Evolutionary conservation across 1,140 invertebrate genomes (phyloP).

Genomic region (Ips typographus): DNA sequence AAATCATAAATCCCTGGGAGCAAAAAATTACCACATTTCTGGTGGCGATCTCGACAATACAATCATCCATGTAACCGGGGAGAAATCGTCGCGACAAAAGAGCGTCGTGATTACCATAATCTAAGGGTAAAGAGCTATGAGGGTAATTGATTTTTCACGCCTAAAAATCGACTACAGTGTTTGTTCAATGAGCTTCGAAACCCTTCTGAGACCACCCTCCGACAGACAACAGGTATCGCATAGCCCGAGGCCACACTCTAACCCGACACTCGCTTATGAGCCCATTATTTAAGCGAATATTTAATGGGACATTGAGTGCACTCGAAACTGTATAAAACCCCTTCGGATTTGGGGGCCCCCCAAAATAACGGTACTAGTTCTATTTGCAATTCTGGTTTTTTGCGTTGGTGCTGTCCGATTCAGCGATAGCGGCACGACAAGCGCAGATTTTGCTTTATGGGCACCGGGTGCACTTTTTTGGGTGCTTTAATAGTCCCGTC

Average conservation of each 20-base stretch:
- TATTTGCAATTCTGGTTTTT: slow-evolving; percentile 21
- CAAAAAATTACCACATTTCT: neutral
- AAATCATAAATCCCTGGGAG: neutral
- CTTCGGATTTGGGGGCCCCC: slow-evolving; percentile 13
- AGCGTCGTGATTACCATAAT: slow-evolving; percentile 14
- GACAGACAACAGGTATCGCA: slow-evolving; percentile 35
- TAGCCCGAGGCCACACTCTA: slow-evolving; percentile 32
- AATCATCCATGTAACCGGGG: neutral
- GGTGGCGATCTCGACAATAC: slow-evolving; percentile 2
- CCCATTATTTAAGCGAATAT: slow-evolving; percentile 34
- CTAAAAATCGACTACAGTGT: slow-evolving; percentile 24
- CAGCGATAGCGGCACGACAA: slow-evolving; percentile 20
- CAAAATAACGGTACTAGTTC: slow-evolving; percentile 17
- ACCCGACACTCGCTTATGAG: slow-evolving; percentile 29
- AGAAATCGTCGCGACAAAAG: neutral
- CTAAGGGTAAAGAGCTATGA: slow-evolving; percentile 19
- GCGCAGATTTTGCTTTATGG: slow-evolving; percentile 24
- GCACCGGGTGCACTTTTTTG: slow-evolving; percentile 12
- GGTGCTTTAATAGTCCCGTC: slow-evolving; percentile 19
- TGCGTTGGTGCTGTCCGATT: slow-evolving; percentile 10
- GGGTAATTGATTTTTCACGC: slow-evolving; percentile 39
- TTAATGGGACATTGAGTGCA: slow-evolving; percentile 30
- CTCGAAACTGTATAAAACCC: slow-evolving; percentile 29
- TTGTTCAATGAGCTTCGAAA: slow-evolving; percentile 24
- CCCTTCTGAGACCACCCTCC: slow-evolving; percentile 20